A percentile compares a stretch with the other conserved stretches of the same genome.
These are phyloP conservation scores for Pangasianodon gigas DNA, from an alignment of 2,113 vertebrate species.

Conservation along the genomic window DNA sequence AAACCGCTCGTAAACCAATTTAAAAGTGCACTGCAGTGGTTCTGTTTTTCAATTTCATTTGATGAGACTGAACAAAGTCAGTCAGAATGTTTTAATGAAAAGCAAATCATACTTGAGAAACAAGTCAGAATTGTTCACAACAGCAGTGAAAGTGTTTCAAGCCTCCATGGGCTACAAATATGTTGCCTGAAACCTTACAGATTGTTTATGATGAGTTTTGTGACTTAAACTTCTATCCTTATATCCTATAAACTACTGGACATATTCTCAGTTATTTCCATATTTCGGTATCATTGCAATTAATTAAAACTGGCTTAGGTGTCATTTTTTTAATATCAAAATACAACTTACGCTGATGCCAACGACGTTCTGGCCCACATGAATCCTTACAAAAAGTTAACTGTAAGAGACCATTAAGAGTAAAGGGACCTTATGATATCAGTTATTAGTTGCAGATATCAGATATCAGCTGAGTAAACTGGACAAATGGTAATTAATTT, in stretches of 20 bases:
- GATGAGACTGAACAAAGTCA: background rate
- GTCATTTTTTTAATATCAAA: background rate
- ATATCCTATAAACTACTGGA: background rate
- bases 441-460: background rate
- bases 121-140: background rate
- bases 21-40: background rate
- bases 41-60: background rate
- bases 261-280: background rate
- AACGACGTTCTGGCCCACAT: background rate
- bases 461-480: background rate
- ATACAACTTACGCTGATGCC: background rate
- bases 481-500: background rate
- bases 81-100: background rate
- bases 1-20: background rate
- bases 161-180: background rate
- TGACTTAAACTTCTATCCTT: background rate
- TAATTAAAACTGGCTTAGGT: background rate
- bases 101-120: background rate
- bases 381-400: background rate
- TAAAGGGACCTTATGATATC: background rate
- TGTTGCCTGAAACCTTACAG: background rate
- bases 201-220: background rate
- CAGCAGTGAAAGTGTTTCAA: background rate
- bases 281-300: background rate
- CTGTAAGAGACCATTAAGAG: background rate